Conservation (phyloP, 2,797 vertebrate genomes). For the Coluber constrictor region DNA sequence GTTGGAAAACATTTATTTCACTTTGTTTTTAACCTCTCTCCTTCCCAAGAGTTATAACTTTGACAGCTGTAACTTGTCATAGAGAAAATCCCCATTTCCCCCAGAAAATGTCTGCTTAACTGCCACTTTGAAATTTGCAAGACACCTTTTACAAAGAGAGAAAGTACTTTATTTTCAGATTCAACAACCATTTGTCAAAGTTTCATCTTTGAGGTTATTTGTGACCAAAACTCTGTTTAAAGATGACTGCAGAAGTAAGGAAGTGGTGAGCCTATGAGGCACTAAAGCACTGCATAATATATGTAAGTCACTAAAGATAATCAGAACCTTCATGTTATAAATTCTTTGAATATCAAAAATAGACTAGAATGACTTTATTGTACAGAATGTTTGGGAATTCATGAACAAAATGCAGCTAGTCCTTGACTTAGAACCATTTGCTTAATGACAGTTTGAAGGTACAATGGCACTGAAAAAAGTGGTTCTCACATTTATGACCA, state of each 20-base stretch:
- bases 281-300: slow-evolving; percentile 6
- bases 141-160: slow-evolving; percentile 6
- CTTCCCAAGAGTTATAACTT: slow-evolving; percentile 44
- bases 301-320: background rate
- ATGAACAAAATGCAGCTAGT: background rate
- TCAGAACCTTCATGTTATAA: background rate
- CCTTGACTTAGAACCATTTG: too few species aligned
- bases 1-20: slow-evolving; percentile 57
- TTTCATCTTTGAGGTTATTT: background rate
- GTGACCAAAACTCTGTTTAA: slow-evolving; percentile 4
- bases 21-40: slow-evolving; percentile 35
- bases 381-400: background rate
- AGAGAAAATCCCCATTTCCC: slow-evolving; percentile 42
- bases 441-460: too few species aligned
- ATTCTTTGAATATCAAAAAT: background rate
- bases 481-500: too few species aligned
- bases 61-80: slow-evolving; percentile 55
- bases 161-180: slow-evolving; percentile 6
- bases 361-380: background rate
- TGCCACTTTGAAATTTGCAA: slow-evolving; percentile 34
- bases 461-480: too few species aligned
- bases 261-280: background rate
- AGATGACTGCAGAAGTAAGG: background rate
- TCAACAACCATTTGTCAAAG: background rate
- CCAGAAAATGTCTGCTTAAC: slow-evolving; percentile 41